Evolutionary conservation across 2,888 invertebrate species (phyloP).

Genomic region (Caenorhabditis sp.): DNA sequence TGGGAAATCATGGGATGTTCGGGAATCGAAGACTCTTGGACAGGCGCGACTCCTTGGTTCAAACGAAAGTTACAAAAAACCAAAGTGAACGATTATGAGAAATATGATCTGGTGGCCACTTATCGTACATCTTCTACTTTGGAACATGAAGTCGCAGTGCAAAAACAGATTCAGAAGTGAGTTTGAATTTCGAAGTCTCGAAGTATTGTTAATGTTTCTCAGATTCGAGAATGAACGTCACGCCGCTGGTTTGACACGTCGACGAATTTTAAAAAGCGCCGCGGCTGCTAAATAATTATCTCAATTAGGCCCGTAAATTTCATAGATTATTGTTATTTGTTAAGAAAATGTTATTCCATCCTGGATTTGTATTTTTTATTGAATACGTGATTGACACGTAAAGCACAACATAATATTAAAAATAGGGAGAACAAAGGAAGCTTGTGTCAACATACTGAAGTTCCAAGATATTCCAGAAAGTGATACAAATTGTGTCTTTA

Average conservation of each 20-base stretch:
- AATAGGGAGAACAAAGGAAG: too few relatives aligned
- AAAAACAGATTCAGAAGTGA: slow-evolving; percentile 50
- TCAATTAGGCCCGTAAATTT: background rate
- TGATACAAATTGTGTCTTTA: background rate
- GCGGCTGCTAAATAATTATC: slow-evolving; percentile 39
- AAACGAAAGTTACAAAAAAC: slow-evolving; percentile 66
- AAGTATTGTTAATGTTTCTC: background rate
- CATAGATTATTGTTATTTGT: slow-evolving; percentile 6
- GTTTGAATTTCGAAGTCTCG: background rate
- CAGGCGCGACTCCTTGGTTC: slow-evolving; percentile 62
- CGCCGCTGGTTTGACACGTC: slow-evolving; percentile 59
- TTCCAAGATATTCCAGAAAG: background rate
- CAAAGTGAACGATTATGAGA: slow-evolving; percentile 57
- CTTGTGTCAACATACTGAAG: background rate
- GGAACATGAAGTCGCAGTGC: slow-evolving; percentile 60
- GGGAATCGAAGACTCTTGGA: slow-evolving; percentile 68
- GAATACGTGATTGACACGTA: too few relatives aligned
- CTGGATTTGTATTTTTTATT: too few relatives aligned
- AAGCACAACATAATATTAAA: too few relatives aligned
- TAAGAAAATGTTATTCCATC: background rate
- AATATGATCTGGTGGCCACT: slow-evolving; percentile 64
- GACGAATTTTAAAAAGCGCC: slow-evolving; percentile 62
- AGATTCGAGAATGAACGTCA: slow-evolving; percentile 61
- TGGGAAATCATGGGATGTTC: slow-evolving; percentile 76
- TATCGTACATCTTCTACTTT: slow-evolving; percentile 59